These are phyloP conservation scores for Oscheius sp. DNA, from an alignment of 2,888 invertebrate genomes.

Conservation along the genomic window DNA sequence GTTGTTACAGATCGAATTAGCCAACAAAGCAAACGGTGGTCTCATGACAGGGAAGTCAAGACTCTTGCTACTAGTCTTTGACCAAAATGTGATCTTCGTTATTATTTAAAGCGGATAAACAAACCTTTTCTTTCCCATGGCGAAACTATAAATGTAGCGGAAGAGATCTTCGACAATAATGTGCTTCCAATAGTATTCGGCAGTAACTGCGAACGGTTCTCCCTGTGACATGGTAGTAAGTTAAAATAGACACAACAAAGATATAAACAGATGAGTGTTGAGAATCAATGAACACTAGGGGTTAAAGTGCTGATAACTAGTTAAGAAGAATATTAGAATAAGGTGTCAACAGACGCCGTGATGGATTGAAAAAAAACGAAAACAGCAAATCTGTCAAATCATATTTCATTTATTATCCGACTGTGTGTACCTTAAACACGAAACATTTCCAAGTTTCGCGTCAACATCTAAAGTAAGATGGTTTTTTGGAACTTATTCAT, in stretches of 20 bases:
- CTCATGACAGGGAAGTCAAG: constrained; percentile 13
- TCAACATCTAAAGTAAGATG: too few relatives aligned
- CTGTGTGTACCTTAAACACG: too few relatives aligned
- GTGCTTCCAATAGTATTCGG: constrained; percentile 6
- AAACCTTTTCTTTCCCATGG: constrained; percentile 40
- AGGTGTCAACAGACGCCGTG: too few relatives aligned
- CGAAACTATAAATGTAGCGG: constrained; percentile 3
- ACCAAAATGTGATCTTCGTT: constrained; percentile 6
- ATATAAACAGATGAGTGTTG: neutral
- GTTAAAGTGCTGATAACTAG: constrained; percentile 20
- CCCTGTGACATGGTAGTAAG: neutral
- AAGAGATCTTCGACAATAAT: neutral
- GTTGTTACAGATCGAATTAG: constrained; percentile 16
- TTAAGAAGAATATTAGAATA: neutral
- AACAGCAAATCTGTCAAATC: too few relatives aligned
- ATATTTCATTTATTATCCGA: too few relatives aligned
- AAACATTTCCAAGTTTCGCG: too few relatives aligned
- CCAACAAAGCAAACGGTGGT: neutral
- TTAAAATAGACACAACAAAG: neutral
- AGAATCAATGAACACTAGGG: neutral
- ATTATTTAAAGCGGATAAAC: neutral
- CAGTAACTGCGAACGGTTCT: constrained; percentile 2
- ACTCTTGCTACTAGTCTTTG: neutral
- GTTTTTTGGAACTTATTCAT: too few relatives aligned
- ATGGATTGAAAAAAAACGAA: too few relatives aligned